A percentile compares a stretch with the other conserved stretches of the same genome.
Conservation (phyloP, 2,113 vertebrate species). For the Indri indri region DNA sequence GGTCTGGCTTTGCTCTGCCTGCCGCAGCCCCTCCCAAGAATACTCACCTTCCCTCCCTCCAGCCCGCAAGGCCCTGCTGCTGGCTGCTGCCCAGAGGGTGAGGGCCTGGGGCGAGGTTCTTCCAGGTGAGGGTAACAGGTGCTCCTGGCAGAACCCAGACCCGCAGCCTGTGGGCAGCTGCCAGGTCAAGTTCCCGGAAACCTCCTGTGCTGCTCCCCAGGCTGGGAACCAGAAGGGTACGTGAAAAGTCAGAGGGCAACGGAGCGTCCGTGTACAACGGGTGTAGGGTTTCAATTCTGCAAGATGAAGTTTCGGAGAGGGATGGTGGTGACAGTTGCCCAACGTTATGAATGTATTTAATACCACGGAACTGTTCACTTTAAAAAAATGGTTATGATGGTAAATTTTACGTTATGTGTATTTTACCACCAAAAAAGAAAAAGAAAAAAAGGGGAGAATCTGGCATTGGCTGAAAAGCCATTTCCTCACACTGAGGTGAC, state of each 20-base stretch:
- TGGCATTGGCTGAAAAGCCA: background rate
- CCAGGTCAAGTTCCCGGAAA: background rate
- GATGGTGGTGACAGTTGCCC: too few relatives aligned
- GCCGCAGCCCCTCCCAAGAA: too few relatives aligned
- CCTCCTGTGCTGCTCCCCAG: background rate
- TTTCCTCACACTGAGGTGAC: too few relatives aligned
- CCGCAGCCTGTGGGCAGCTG: background rate
- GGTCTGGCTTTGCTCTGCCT: background rate
- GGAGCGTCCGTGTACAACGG: background rate
- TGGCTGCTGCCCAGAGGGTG: background rate
- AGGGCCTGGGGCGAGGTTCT: background rate
- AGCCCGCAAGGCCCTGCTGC: accelerated
- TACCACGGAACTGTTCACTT: background rate
- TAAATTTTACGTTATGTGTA: background rate
- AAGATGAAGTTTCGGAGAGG: background rate
- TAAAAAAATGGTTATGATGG: background rate
- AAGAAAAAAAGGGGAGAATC: background rate
- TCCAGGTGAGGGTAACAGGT: background rate
- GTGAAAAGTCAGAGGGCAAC: background rate
- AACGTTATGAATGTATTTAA: background rate
- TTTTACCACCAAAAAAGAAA: background rate
- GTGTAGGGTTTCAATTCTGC: background rate
- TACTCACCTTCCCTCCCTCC: background rate
- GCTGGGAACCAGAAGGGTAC: accelerated
- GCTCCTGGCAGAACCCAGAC: background rate